Evolutionary conservation across 1,140 invertebrate genomes (phyloP).

Genomic region (Ceratoteleas bidentatus): DNA sequence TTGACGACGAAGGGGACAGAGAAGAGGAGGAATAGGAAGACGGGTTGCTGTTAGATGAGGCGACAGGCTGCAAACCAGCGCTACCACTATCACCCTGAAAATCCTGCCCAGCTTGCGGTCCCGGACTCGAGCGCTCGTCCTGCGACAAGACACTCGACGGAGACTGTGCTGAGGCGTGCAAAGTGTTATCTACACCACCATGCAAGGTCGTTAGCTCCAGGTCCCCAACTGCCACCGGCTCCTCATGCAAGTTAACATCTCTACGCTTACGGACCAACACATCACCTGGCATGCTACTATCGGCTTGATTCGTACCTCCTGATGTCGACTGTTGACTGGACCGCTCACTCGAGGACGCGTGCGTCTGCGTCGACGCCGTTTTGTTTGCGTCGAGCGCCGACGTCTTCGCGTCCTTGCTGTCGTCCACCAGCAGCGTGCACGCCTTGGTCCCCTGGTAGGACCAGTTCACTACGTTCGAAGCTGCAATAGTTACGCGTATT

Average conservation of each 20-base stretch:
- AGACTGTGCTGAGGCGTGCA: slow-evolving; percentile 65
- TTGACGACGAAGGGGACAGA: slow-evolving; percentile 6
- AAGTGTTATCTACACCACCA: slow-evolving; percentile 67
- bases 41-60: slow-evolving; percentile 11
- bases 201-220: slow-evolving; percentile 57
- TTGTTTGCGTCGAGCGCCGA: slow-evolving; percentile 84
- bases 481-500: slow-evolving; percentile 80
- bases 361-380: slow-evolving; percentile 83
- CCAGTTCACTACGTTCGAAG: slow-evolving; percentile 90
- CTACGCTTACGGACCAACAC: slow-evolving; percentile 84
- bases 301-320: slow-evolving; percentile 83
- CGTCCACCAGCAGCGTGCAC: slow-evolving; percentile 91
- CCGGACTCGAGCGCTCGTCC: slow-evolving; percentile 24
- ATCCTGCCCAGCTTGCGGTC: slow-evolving; percentile 22
- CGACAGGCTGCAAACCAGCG: slow-evolving; percentile 51
- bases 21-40: slow-evolving; percentile 16
- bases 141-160: slow-evolving; percentile 30
- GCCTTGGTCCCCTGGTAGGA: slow-evolving; percentile 89
- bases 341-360: slow-evolving; percentile 81
- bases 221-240: slow-evolving; percentile 47
- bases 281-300: slow-evolving; percentile 69
- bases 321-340: slow-evolving; percentile 82
- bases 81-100: slow-evolving; percentile 27
- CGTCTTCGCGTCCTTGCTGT: slow-evolving; percentile 85
- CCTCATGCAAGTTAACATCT: slow-evolving; percentile 84